Evolutionary conservation across 2,888 invertebrate genomes (phyloP), one percentile per base, ranked within the genome.

Genomic region (Eumacrocentrus americanus): DNA sequence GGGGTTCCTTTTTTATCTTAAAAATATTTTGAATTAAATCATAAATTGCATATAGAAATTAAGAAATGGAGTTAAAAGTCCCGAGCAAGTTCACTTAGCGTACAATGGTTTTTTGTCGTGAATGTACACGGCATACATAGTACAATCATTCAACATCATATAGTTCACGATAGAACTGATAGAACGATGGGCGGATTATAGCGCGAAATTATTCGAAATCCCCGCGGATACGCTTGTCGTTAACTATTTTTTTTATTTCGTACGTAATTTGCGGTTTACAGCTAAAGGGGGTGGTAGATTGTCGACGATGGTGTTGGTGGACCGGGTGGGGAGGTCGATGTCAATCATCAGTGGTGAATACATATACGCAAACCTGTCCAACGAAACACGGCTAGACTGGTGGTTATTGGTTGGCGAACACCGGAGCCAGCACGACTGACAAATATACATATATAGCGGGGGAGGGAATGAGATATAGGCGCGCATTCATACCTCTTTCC

Each of bases 261-360:
- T 9, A 29, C 29, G 29, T 29, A 29, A 29, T 29, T 29, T 48
- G 12, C 9, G 12, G 35, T 60, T 25, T 18, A 38, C 38, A 35
- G 38, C 23, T 42, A 51, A 46, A 11, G 11, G 42, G 25, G 9
- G 50, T 23, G 37, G 25, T 38, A 38, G 22, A 37, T 25, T 50
- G 56, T 63, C 40, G 40, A 14, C 29, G n/a, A n/a, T n/a, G n/a
- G 22, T 34, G 37, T n/a, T 5, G 51, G 42, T 42, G 52, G 48
- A 44, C 35, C 54, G 37, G 37, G 29, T 53, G 47, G 23, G 40
- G 35, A 53, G 54, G 23, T 29, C 50, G 44, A 56, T 57, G 51
- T 59, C 53, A 51, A 58, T 46, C 52, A 54, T 46, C 52, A 52
- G 46, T 52, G 34, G 50, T 60, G 35, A 48, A 38, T 14, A 40